Percentiles rank a stretch among this genome's conserved stretches.
Conservation (phyloP, 2,797 vertebrate species). For the Macrochelys suwanniensis region DNA sequence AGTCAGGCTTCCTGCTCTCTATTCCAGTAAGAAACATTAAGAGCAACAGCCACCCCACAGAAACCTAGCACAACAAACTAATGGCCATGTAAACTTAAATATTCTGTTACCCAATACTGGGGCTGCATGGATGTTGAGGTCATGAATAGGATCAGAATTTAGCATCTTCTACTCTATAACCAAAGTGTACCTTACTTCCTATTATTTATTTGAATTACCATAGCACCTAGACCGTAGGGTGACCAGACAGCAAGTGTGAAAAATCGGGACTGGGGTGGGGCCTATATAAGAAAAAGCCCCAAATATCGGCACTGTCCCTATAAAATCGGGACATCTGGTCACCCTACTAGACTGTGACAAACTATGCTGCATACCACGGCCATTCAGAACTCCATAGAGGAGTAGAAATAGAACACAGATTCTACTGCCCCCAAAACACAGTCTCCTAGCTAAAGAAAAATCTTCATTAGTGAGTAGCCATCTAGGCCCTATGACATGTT, state of each 20-base stretch:
- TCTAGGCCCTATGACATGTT: neutral
- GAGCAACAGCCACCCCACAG: neutral
- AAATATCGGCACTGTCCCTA: too few species aligned
- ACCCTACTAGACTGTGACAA: neutral
- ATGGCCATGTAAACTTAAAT: neutral
- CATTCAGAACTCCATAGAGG: neutral
- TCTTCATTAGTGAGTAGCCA: neutral
- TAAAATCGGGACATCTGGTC: too few species aligned
- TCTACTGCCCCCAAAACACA: too few species aligned
- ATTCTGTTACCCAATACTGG: neutral
- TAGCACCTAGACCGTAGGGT: neutral
- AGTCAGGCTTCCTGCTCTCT: neutral
- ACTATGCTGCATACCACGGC: neutral
- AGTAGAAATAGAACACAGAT: neutral
- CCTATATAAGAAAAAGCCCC: too few species aligned
- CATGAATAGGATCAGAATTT: neutral
- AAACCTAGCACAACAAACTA: neutral
- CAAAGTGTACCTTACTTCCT: neutral
- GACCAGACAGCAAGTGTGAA: too few species aligned
- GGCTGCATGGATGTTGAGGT: neutral
- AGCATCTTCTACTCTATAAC: neutral
- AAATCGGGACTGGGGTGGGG: too few species aligned
- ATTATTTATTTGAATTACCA: neutral
- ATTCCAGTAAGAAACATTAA: neutral
- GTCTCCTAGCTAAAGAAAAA: neutral